phyloP scores from a whole-genome alignment of 2,797 vertebrate species.

The Yasuhikotakia modesta region DNA sequence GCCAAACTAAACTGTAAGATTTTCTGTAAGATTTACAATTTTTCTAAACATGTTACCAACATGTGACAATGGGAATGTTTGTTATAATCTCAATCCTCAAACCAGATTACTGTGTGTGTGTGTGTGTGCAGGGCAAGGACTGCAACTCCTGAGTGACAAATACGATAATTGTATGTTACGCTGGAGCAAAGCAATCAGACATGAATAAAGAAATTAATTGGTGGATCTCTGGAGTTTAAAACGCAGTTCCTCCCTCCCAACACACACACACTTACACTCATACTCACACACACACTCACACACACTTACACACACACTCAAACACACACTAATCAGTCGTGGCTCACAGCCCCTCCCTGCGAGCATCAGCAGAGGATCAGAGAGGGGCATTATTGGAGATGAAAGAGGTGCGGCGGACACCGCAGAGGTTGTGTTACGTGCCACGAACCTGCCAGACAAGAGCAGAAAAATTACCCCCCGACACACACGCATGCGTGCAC shows the following conservation, averaged over 20 bases:
- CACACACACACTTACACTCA: no score
- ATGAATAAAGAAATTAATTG: slow-evolving; percentile 62
- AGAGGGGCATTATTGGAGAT: slow-evolving; percentile 61
- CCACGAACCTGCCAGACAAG: slow-evolving; percentile 23
- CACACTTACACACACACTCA: neutral
- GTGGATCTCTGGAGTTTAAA: slow-evolving; percentile 55
- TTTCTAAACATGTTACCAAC: neutral
- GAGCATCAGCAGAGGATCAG: slow-evolving; percentile 52
- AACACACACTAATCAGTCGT: slow-evolving; percentile 42
- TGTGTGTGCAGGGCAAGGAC: slow-evolving; percentile 41
- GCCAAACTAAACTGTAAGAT: neutral
- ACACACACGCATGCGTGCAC: slow-evolving; percentile 15
- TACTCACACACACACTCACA: slow-evolving; percentile 35
- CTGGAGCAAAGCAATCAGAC: slow-evolving; percentile 58
- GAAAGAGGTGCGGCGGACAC: slow-evolving; percentile 52
- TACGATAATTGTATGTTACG: slow-evolving; percentile 75
- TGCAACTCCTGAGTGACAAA: slow-evolving; percentile 76
- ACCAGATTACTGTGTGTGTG: neutral
- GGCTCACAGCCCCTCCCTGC: slow-evolving; percentile 44
- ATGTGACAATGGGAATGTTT: neutral
- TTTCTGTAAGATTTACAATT: neutral
- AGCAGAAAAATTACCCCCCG: neutral
- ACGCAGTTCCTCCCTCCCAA: slow-evolving; percentile 43
- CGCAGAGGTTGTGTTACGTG: slow-evolving; percentile 44
- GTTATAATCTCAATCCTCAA: slow-evolving; percentile 4